Base-by-base conservation (phyloP, 1,140 invertebrate species). In the Marisa cornuarietis region DNA sequence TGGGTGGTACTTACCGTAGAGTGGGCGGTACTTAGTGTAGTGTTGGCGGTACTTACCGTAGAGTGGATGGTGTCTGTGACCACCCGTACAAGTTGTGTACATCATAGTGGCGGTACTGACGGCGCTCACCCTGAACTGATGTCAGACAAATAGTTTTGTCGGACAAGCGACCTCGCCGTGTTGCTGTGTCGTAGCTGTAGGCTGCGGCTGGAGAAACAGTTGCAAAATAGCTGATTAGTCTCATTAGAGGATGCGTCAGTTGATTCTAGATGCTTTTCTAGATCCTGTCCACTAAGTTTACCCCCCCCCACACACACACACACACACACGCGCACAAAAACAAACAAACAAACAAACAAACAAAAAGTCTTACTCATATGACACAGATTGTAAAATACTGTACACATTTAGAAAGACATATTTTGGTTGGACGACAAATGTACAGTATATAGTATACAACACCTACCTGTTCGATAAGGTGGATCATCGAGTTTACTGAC, bases 31-130 rank as follows among this genome's bases (percentile, higher is more conserved):
- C 31, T 42, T 0, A 42, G 31, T 42, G 31, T 42, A 6, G 31
- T 42, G 31, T 42, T 2, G n/a, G 66, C 13, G n/a, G 26, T 65
- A 58, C 82, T 80, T 85, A 89, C 88, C 78, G 74, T 20, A 86
- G 54, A 7, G 88, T 90, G 18, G 87, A 82, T 49, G 65, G 31
- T 8, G 87, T 83, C 78, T 89, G 86, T 62, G 85, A 87, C 88
- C 87, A 88, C 7, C 89, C 90, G 76, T 89, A 91, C 71, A 90
- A 71, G 82, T 84, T 90, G 80, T 91, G 90, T 11, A 90, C 87
- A 68, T 88, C 85, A 63, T 89, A 88, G 65, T 90, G 89, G 4
- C 75, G 54, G 24, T 84, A 81, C 22, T 86, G 63, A 61, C 81
- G 83, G 16, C 78, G 77, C 11, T 85, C 66, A 0, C 87, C 86